A percentile compares a stretch with the other conserved stretches of the same genome.
Conservation (phyloP, 2,113 vertebrate species). For the Tenrec ecaudatus region DNA sequence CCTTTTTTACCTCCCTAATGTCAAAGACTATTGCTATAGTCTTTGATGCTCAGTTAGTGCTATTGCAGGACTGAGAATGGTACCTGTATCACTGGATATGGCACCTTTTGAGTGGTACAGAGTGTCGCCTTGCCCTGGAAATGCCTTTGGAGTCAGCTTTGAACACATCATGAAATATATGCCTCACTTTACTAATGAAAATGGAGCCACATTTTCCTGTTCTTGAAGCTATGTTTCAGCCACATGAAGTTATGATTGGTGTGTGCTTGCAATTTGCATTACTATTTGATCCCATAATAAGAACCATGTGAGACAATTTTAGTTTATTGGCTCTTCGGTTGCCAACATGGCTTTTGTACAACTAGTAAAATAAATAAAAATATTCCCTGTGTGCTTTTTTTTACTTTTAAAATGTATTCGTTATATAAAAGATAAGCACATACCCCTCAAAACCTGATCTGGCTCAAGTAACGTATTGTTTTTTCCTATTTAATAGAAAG, state of each 20-base stretch:
- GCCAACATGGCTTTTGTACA: constrained; percentile 82
- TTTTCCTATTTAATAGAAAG: constrained; percentile 81
- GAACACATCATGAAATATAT: constrained; percentile 21
- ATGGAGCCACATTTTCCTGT: constrained; percentile 9
- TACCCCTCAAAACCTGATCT: constrained; percentile 75
- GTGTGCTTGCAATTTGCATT: constrained; percentile 74
- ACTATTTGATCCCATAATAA: constrained; percentile 81
- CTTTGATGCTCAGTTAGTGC: neutral
- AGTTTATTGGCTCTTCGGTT: constrained; percentile 84
- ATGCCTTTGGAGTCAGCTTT: neutral
- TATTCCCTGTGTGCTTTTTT: constrained; percentile 78
- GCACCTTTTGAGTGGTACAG: neutral
- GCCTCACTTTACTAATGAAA: constrained; percentile 62
- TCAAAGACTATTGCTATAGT: neutral
- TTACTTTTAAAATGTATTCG: constrained; percentile 79
- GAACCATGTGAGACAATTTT: constrained; percentile 82
- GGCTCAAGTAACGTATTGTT: constrained; percentile 61
- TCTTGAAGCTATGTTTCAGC: constrained; percentile 1
- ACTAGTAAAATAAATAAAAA: constrained; percentile 84
- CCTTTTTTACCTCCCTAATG: neutral
- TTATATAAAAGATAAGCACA: constrained; percentile 77
- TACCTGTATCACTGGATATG: neutral
- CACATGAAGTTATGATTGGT: constrained; percentile 37
- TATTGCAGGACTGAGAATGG: neutral
- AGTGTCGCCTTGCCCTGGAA: neutral